Base-by-base conservation (phyloP, 2,888 invertebrate genomes). In the Caenorhabditis uteleia region DNA sequence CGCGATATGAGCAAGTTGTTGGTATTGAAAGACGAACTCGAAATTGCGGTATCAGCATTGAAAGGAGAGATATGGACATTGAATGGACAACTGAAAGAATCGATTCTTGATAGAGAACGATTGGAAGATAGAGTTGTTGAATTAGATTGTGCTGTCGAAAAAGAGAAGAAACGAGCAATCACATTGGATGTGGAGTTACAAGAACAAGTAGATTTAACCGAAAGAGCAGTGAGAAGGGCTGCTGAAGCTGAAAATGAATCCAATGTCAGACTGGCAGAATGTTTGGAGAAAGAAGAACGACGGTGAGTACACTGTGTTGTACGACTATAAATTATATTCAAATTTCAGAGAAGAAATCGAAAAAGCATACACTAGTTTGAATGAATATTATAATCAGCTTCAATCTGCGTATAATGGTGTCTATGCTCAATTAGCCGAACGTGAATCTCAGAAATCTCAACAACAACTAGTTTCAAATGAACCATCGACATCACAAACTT, bases 31-130 rank as follows among this genome's bases (percentile, higher is more conserved):
- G 68, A 68, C 12, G 77, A 77, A 33, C 65, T 80, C 38, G 78
- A 78, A 51, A 74, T 56, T 10, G 77, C 79, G 2, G 77, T 78
- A 0, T 68, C 73, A 44, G 70, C 75, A 4, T 59, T 80, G 18
- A 74, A 77, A 57, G 77, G 72, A 18, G 79, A 80, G 54, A 71
- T 80, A 23, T 80, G 78, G 80, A 55, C 74, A 5, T 66, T 80
- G 5, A 80, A 80, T 51, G 73, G 73, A 21, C 73, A 79, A 36
- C 49, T 80, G 49, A 77, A 77, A 53, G 75, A 57, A 39, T 68
- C 67, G 6, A 58, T 72, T 31, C 34, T 72, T 39, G 72, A 72
- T 46, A 31, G 72, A 25, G 72, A 72, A 25, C 33, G 46, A 14
- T 47, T 72, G 3, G 58, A 68, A 40, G 69, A 70, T 16, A 49